Evolutionary conservation across 2,113 vertebrate species (phyloP), one percentile per base, ranked within the genome.

Genomic region (Nestor notabilis): DNA sequence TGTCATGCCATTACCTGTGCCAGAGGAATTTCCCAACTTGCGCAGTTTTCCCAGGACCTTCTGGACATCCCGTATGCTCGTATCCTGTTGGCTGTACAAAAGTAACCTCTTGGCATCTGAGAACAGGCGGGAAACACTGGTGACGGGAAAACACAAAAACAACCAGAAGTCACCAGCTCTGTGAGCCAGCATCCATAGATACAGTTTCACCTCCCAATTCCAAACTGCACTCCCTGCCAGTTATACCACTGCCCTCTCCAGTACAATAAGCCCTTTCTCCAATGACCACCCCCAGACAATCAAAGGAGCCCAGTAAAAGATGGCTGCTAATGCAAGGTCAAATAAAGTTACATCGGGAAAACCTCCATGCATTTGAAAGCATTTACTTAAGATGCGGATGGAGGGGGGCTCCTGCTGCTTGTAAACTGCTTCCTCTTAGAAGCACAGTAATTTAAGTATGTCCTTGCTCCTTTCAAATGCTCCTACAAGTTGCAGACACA

Each of bases 81-180:
- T 99, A 93, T 99, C 99, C 61, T 98, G 98, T 95, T 99, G 99
- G 97, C 99, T 99, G 90, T 99, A 99, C 44, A 99, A 90, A 4
- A 99, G 98, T 80, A 99, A 99, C 93, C 99, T 99, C 96, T 98
- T 99, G 81, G 98, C 99, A 82, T 99, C 99, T 0, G 98, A 99
- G 95, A 99, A 99, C 39, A 99, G 98, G 47, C 99, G 99, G 85
- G 99, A 99, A 84, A 99, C 98, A 88, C 99, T 99, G 97, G 52
- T 29, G 64, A 86, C 8, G 2, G 17, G 79, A 68, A 89, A 80
- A 89, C 55, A 85, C 46, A 83, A 53, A 69, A 82, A 41, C 68
- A 92, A 25, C 1, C 12, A 80, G 28, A 55, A 91, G 60, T 63
- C 49, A 53, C 75, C 55, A 92, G 46, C 15, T 21, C 29, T 2